These are phyloP conservation scores for Ceratoteleas bidentatus DNA, from an alignment of 1,140 invertebrate species.

Conservation along the genomic window DNA sequence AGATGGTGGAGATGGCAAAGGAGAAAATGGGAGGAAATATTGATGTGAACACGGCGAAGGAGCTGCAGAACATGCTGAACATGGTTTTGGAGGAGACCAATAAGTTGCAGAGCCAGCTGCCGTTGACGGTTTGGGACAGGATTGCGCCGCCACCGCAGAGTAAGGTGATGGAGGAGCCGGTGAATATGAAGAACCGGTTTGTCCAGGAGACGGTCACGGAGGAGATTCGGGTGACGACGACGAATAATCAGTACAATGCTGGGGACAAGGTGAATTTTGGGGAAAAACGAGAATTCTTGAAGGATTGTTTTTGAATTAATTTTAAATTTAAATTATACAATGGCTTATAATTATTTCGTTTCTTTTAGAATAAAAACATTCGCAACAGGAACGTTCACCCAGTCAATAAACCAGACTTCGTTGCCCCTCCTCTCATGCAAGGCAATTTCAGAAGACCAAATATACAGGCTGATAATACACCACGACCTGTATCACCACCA, in stretches of 20 bases:
- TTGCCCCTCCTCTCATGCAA: too few relatives aligned
- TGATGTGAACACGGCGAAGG: slow-evolving; percentile 74
- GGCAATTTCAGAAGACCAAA: too few relatives aligned
- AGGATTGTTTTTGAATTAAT: too few relatives aligned
- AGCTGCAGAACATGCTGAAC: slow-evolving; percentile 76
- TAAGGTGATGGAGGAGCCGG: slow-evolving; percentile 25
- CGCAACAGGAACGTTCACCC: too few relatives aligned
- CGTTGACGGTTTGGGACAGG: slow-evolving; percentile 78
- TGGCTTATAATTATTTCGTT: too few relatives aligned
- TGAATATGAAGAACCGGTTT: slow-evolving; percentile 68
- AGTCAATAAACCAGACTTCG: too few relatives aligned
- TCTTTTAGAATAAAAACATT: too few relatives aligned
- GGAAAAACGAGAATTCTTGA: too few relatives aligned
- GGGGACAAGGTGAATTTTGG: slow-evolving; percentile 22
- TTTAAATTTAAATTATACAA: too few relatives aligned
- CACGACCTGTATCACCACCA: too few relatives aligned
- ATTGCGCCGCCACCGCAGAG: slow-evolving; percentile 71
- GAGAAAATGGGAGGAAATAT: slow-evolving; percentile 70
- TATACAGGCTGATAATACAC: too few relatives aligned
- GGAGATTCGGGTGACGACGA: slow-evolving; percentile 72
- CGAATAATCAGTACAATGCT: slow-evolving; percentile 64
- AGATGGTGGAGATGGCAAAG: slow-evolving; percentile 75
- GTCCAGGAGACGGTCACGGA: slow-evolving; percentile 69
- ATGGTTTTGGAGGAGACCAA: slow-evolving; percentile 77
- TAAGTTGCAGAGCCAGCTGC: slow-evolving; percentile 76